Conservation (phyloP, 92 coral and sea anemone species). For the Zoanthus sansibaricus region DNA sequence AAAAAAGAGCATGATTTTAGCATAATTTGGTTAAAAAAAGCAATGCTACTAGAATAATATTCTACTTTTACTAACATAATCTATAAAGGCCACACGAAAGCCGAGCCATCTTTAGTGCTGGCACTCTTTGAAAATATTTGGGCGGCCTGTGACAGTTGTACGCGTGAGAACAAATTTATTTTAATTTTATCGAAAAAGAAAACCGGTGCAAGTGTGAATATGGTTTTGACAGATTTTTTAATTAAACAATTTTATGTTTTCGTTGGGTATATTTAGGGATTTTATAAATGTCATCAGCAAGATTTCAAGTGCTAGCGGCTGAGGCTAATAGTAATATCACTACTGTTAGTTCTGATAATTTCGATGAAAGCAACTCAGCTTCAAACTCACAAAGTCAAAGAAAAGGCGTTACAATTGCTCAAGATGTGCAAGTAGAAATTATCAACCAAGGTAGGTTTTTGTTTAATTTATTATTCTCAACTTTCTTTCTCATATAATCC, state of each 20-base stretch:
- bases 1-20: no score
- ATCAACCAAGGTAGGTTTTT: slow-evolving; percentile 66
- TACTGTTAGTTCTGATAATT: neutral
- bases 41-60: no score
- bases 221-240: neutral
- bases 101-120: neutral
- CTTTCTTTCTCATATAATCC: no score
- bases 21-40: no score
- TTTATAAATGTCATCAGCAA: slow-evolving; percentile 25
- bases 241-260: neutral
- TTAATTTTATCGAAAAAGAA: neutral
- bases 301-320: slow-evolving; percentile 15
- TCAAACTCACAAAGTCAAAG: neutral
- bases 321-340: neutral
- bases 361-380: neutral
- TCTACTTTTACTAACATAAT: no score
- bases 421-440: slow-evolving; percentile 74
- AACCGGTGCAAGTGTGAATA: neutral
- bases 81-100: no score
- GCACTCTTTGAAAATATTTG: neutral
- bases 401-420: slow-evolving; percentile 60
- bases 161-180: neutral
- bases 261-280: neutral
- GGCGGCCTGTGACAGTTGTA: slow-evolving; percentile 5
- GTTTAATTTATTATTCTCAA: neutral